These are phyloP conservation scores for Chirona hameri DNA, from an alignment of 2,888 invertebrate species.

Conservation along the genomic window DNA sequence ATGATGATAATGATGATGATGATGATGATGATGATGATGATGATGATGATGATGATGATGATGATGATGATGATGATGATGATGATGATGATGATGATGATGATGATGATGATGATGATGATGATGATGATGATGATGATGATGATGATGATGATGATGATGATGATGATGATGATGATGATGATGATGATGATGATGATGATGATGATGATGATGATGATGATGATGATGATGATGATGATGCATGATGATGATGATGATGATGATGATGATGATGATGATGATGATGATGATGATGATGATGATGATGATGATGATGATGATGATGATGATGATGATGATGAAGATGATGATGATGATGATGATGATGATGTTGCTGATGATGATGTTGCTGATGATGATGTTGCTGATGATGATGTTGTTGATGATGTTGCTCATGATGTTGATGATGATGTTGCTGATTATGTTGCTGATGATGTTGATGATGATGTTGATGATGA, in stretches of 20 bases:
- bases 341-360: slow-evolving; percentile 12
- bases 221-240: too few species aligned
- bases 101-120: slow-evolving; percentile 22
- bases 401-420: too few species aligned
- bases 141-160: too few species aligned
- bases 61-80: slow-evolving; percentile 22
- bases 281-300: slow-evolving; percentile 22
- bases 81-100: slow-evolving; percentile 22
- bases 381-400: too few species aligned
- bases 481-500: too few species aligned
- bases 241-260: too few species aligned
- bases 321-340: slow-evolving; percentile 22
- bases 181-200: slow-evolving; percentile 22
- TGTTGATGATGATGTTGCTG: too few species aligned
- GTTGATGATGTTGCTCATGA: too few species aligned
- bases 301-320: slow-evolving; percentile 22
- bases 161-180: slow-evolving; percentile 9
- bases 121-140: slow-evolving; percentile 22
- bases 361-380: too few species aligned
- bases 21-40: slow-evolving; percentile 11
- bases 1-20: slow-evolving; percentile 11
- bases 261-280: too few species aligned
- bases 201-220: slow-evolving; percentile 22
- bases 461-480: too few species aligned
- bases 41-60: slow-evolving; percentile 22